Base-by-base conservation (phyloP, 2,113 vertebrate genomes). In the Pogona vitticeps region DNA sequence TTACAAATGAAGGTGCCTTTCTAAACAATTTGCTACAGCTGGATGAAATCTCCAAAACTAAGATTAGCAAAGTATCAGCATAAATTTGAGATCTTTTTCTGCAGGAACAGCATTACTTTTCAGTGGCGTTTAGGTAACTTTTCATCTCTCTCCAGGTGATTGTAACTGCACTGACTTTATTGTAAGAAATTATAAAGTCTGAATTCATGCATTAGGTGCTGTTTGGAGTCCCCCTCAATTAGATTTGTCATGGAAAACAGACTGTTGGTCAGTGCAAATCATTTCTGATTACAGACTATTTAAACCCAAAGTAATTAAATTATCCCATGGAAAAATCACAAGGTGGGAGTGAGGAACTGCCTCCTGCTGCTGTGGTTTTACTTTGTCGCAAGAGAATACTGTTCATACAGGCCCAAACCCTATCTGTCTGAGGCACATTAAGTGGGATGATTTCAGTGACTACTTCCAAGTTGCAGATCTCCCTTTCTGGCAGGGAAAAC, bases 1-100 rank as follows among this genome's bases (percentile, higher is more conserved):
- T 91, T 88, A 84, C 12, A 70, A 83, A 89, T 86, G 88, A 87
- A 95, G 91, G 89, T 89, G 86, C 87, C 83, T 94, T 93, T 94
- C 89, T 86, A 31, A 92, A 86, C 90, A 78, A 81, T 85, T 92
- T 88, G 82, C 76, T 42, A 1, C 65, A 88, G 68, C 31, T 88
- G 70, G 65, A 75, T 72, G 63, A 40, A 81, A 0, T 38, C 68
- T 80, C 82, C 91, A 81, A 85, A 76, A 91, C 78, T 88, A 0
- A 83, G 88, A 89, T 46, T 78, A 26, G 83, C 52, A 81, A 90
- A 88, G 15, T 59, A 26, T 52, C 84, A 83, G 88, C 68, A 72
- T 20, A 0, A 12, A 21, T 65, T 76, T 46, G 79, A 1, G 1
- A 21, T 9, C 40, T 17, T 90, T 52, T 46, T 81, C 88, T 2